These are phyloP conservation scores for Musca domestica DNA, from an alignment of 1,140 invertebrate genomes.

Conservation along the genomic window DNA sequence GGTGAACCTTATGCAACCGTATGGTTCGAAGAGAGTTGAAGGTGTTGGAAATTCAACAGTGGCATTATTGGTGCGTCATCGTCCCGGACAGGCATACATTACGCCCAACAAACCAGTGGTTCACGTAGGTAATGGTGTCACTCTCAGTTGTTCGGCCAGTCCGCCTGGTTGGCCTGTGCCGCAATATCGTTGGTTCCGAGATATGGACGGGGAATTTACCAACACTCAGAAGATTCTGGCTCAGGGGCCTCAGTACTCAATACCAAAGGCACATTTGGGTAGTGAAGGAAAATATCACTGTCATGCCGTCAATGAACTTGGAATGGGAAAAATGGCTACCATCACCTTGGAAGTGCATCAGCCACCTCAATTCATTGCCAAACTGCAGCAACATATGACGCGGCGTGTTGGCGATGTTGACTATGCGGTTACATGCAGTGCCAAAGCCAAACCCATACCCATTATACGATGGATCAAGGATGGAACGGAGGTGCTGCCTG, in stretches of 20 bases:
- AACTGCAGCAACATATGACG: constrained; percentile 77
- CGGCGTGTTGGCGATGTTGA: constrained; percentile 77
- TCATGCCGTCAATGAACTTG: constrained; percentile 86
- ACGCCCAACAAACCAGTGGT: constrained; percentile 81
- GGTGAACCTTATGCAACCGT: constrained; percentile 75
- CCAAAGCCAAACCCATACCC: constrained; percentile 83
- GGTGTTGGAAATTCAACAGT: constrained; percentile 72
- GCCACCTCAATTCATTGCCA: constrained; percentile 76
- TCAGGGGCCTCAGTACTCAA: constrained; percentile 77
- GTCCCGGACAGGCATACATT: constrained; percentile 79
- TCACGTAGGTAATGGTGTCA: constrained; percentile 78
- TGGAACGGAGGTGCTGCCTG: constrained; percentile 72
- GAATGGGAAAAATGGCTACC: constrained; percentile 77
- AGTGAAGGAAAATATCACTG: constrained; percentile 88
- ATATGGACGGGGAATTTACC: constrained; percentile 61
- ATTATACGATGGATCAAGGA: constrained; percentile 84
- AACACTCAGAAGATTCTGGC: constrained; percentile 65
- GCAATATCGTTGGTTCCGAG: constrained; percentile 83
- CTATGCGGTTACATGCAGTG: constrained; percentile 78
- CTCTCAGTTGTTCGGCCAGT: constrained; percentile 79
- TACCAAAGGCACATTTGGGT: constrained; percentile 75
- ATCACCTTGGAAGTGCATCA: constrained; percentile 83
- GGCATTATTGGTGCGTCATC: constrained; percentile 77
- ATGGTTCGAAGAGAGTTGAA: constrained; percentile 63
- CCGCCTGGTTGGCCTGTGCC: constrained; percentile 87